These are phyloP conservation scores for Desmophyllum pertusum DNA, from an alignment of 92 coral and sea anemone species.

Conservation along the genomic window DNA sequence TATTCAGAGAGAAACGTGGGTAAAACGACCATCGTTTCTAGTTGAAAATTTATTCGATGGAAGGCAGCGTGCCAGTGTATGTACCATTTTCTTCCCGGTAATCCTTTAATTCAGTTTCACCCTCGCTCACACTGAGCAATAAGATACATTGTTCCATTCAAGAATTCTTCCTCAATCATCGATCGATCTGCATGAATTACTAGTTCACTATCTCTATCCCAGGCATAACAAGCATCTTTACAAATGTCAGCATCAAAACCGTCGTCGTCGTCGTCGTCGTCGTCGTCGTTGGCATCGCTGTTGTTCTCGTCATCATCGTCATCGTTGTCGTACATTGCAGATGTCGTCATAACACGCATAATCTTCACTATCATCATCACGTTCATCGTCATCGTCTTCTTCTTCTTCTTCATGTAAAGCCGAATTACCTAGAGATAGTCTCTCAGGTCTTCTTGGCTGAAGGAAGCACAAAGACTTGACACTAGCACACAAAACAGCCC, in stretches of 20 bases:
- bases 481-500: background rate
- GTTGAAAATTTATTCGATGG: background rate
- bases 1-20: background rate
- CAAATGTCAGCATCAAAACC: background rate
- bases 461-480: slow-evolving; percentile 12
- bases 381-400: background rate
- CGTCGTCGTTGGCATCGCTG: background rate
- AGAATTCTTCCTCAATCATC: background rate
- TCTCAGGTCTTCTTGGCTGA: background rate
- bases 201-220: background rate
- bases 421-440: background rate
- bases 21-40: background rate
- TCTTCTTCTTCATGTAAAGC: background rate
- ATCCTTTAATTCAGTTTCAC: background rate
- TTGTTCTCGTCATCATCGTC: background rate
- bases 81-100: slow-evolving; percentile 20
- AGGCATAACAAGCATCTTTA: background rate
- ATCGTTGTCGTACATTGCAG: background rate
- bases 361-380: background rate
- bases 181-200: background rate
- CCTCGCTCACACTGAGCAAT: background rate
- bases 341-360: background rate
- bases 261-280: background rate
- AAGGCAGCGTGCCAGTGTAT: background rate
- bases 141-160: background rate